Conservation (phyloP, 2,113 vertebrate genomes). For the Isichthys henryi region DNA sequence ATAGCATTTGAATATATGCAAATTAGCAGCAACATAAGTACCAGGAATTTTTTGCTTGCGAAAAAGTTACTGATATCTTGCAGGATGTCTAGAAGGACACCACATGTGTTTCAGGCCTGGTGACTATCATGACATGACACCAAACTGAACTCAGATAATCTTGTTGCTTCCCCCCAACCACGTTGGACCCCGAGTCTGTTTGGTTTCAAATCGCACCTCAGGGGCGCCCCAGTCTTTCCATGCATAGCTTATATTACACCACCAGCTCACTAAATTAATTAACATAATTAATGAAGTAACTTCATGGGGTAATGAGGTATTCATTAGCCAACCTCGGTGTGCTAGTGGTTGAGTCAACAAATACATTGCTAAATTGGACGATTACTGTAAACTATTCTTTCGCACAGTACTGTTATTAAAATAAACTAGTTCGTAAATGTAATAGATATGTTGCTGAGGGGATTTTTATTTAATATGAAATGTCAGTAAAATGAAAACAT, state of each 20-base stretch:
- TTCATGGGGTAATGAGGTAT: background rate
- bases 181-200: too few relatives aligned
- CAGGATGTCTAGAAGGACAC: background rate
- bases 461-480: constrained; percentile 6
- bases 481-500: background rate
- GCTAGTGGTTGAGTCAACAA: background rate
- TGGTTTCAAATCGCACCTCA: background rate
- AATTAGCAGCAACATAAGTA: background rate
- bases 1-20: background rate
- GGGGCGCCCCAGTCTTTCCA: background rate
- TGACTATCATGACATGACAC: too few relatives aligned
- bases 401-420: background rate
- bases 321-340: background rate
- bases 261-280: background rate
- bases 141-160: background rate
- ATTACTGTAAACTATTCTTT: background rate
- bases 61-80: background rate
- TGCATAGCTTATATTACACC: background rate
- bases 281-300: background rate
- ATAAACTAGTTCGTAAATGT: background rate
- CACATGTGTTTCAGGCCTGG: background rate
- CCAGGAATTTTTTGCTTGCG: background rate
- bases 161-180: background rate
- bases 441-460: background rate
- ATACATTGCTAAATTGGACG: background rate